Percentiles rank a stretch among this genome's conserved stretches.
phyloP scores from a whole-genome alignment of 2,113 vertebrate genomes.

The Polypterus senegalus region DNA sequence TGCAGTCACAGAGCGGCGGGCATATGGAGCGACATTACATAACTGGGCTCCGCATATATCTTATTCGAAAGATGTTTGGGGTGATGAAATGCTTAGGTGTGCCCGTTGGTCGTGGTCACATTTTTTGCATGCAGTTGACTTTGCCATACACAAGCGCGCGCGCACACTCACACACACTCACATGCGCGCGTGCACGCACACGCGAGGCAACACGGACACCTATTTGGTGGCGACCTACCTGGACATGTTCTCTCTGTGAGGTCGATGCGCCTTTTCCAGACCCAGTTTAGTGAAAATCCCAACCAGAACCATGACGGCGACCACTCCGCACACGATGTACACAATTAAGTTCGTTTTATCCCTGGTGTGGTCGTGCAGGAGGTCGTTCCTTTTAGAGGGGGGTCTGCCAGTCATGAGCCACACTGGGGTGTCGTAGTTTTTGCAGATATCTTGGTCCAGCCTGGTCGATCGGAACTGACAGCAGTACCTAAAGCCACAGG shows the following conservation, averaged over 20 bases:
- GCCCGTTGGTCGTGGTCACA: too few relatives aligned
- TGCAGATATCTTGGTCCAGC: slow-evolving; percentile 89
- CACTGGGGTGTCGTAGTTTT: slow-evolving; percentile 84
- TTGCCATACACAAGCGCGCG: too few relatives aligned
- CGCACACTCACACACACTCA: too few relatives aligned
- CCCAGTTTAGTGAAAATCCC: slow-evolving; percentile 98
- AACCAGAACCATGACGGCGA: slow-evolving; percentile 97
- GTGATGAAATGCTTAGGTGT: too few relatives aligned
- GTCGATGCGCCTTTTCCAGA: slow-evolving; percentile 92
- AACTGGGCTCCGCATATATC: too few relatives aligned
- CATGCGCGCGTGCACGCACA: background rate
- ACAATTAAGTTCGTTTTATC: slow-evolving; percentile 98
- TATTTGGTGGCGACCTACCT: slow-evolving; percentile 50
- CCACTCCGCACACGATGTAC: slow-evolving; percentile 96
- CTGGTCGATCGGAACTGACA: slow-evolving; percentile 83
- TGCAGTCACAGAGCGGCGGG: too few relatives aligned
- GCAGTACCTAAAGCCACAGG: slow-evolving; percentile 98
- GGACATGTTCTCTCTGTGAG: slow-evolving; percentile 94
- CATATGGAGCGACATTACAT: too few relatives aligned
- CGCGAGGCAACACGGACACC: background rate
- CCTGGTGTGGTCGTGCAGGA: slow-evolving; percentile 78
- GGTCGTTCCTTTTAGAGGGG: slow-evolving; percentile 77
- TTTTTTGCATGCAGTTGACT: too few relatives aligned
- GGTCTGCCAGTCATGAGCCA: slow-evolving; percentile 87
- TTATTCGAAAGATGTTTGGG: too few relatives aligned